phyloP scores from a whole-genome alignment of 2,113 vertebrate species.

The Poeciliopsis prolifica region DNA sequence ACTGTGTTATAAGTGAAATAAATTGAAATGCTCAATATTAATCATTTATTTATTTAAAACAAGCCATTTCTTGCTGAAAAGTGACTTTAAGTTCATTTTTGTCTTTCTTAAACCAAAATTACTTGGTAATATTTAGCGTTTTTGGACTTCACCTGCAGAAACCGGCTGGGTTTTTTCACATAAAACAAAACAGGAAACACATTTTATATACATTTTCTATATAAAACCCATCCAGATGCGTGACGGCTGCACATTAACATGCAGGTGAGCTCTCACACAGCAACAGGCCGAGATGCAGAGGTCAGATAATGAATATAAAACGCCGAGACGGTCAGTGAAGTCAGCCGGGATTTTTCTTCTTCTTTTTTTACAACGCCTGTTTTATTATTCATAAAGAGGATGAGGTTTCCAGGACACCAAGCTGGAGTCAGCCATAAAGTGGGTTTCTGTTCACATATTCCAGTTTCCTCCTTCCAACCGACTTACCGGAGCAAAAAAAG shows the following conservation, averaged over 20 bases:
- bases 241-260: not conserved
- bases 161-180: not conserved
- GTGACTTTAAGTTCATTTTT: too few relatives aligned
- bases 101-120: too few relatives aligned
- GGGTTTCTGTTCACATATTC: slow-evolving; percentile 20
- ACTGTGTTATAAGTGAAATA: too few relatives aligned
- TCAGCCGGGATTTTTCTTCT: slow-evolving; percentile 27
- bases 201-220: too few relatives aligned
- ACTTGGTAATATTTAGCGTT: not conserved
- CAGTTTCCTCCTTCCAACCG: slow-evolving; percentile 17
- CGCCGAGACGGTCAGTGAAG: slow-evolving; percentile 48
- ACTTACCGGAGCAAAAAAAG: slow-evolving; percentile 10
- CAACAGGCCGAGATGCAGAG: slow-evolving; percentile 29
- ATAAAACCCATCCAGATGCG: not conserved
- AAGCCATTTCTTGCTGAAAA: too few relatives aligned
- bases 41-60: too few relatives aligned
- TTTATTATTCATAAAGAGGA: slow-evolving; percentile 75
- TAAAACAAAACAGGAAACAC: not conserved
- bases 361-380: slow-evolving; percentile 56
- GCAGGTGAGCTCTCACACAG: slow-evolving; percentile 5
- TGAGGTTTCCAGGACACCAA: slow-evolving; percentile 64
- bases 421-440: slow-evolving; percentile 39
- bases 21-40: too few relatives aligned
- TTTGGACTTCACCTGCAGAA: slow-evolving; percentile 34
- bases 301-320: slow-evolving; percentile 61